Evolutionary conservation across 2,113 vertebrate species (phyloP), one percentile per base, ranked within the genome.

Genomic region (Sapajus apella): DNA sequence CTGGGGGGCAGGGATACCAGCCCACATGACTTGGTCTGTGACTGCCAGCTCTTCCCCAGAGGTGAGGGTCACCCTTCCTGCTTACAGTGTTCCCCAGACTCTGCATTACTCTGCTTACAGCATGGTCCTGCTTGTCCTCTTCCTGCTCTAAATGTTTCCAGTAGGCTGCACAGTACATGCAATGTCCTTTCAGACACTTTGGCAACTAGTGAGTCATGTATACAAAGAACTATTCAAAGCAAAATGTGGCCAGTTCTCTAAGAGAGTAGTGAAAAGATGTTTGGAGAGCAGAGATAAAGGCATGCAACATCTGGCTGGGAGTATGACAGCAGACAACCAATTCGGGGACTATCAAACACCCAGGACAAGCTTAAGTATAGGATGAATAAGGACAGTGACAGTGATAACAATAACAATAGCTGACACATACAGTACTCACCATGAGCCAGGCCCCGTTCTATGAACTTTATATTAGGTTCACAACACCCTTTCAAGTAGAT

Each of bases 141-240:
- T 92, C 52, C 40, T 37, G 72, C 32, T 93, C 58, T 61, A 64
- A 95, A 90, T 86, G 72, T 73, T 96, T 92, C 96, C 92, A 90
- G 90, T n/a, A 83, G 93, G 66, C 56, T 77, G 92, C 95, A 97
- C 95, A 97, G 96, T 79, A 66, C 87, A 87, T 47, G 90, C 90
- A 96, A 94, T 95, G 97, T 97, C 95, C 66, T 96, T 94, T 96
- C 94, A 97, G 87, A 96, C 72, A 92, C 52, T 95, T 92, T 97
- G 97, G 97, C 97, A 97, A 91, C 90, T 30, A 94, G 83, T 25
- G 87, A 96, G 96, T 90, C 97, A 92, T 94, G 87, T 76, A 92
- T 43, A 98, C 97, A 98, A 98, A 97, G 97, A 97, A 77, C 97
- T 91, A 97, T 97, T 98, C 87, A 98, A 84, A 90, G 93, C 87